Conservation (phyloP, 2,888 invertebrate species). For the Pilophorus perplexus region DNA sequence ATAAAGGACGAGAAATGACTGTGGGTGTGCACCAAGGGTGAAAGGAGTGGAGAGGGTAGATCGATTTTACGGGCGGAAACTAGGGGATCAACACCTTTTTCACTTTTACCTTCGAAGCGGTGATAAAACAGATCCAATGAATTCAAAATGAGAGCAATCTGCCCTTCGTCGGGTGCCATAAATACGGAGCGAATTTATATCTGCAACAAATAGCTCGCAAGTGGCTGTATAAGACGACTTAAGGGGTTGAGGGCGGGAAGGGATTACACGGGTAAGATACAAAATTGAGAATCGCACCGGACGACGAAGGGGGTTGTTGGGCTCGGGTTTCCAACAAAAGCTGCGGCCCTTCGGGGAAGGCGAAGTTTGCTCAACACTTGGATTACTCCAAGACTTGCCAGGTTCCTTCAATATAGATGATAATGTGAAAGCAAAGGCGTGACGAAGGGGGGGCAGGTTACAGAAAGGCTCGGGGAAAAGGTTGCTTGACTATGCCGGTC, state of each 20-base stretch:
- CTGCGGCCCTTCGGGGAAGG: slow-evolving; percentile 7
- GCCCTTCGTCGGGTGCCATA: neutral
- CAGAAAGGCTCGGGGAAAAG: too few relatives aligned
- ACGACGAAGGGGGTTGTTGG: too few relatives aligned
- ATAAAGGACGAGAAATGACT: too few relatives aligned
- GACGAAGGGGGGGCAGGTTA: too few relatives aligned
- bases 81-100: slow-evolving; percentile 1
- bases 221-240: slow-evolving; percentile 9
- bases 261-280: slow-evolving; percentile 15
- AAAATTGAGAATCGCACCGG: slow-evolving; percentile 13
- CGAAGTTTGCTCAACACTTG: slow-evolving; percentile 35
- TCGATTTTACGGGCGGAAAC: slow-evolving; percentile 9
- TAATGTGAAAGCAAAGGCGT: slow-evolving; percentile 18
- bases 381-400: slow-evolving; percentile 31
- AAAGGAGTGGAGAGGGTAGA: too few relatives aligned
- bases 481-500: slow-evolving; percentile 31
- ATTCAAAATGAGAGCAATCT: slow-evolving; percentile 27
- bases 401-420: slow-evolving; percentile 39
- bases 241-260: neutral
- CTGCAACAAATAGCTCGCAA: slow-evolving; percentile 7
- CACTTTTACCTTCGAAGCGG: slow-evolving; percentile 9
- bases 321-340: too few relatives aligned
- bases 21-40: too few relatives aligned
- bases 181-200: slow-evolving; percentile 3
- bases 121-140: slow-evolving; percentile 29